These are phyloP conservation scores for Dufourea novaeangliae DNA, from an alignment of 1,140 invertebrate genomes.

Conservation along the genomic window DNA sequence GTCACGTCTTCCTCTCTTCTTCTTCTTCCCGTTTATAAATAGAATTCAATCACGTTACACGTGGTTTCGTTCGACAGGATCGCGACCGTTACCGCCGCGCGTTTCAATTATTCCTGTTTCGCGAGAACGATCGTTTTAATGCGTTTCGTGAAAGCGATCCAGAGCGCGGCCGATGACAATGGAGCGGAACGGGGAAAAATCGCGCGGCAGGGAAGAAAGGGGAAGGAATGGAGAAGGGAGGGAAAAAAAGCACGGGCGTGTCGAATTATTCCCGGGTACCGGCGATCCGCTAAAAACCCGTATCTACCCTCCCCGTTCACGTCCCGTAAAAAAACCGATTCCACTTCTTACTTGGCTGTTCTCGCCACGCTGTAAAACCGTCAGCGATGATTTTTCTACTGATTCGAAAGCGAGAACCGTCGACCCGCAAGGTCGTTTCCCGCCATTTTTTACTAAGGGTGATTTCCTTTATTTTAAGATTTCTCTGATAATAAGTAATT, in stretches of 20 bases:
- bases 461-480: constrained; percentile 7
- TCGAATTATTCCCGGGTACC: constrained; percentile 37
- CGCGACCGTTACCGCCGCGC: neutral
- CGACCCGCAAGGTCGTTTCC: constrained; percentile 20
- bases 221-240: too few relatives aligned
- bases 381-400: neutral
- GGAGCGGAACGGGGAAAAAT: constrained; percentile 61
- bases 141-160: constrained; percentile 44
- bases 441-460: neutral
- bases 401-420: constrained; percentile 45
- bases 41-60: neutral
- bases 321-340: constrained; percentile 32
- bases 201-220: too few relatives aligned
- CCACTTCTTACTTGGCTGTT: constrained; percentile 25
- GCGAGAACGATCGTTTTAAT: constrained; percentile 28
- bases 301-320: neutral
- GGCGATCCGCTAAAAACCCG: constrained; percentile 25
- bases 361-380: constrained; percentile 6
- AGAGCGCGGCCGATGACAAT: constrained; percentile 20
- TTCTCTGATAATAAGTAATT: constrained; percentile 7
- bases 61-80: neutral
- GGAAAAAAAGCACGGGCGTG: constrained; percentile 29
- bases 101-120: constrained; percentile 14
- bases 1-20: neutral
- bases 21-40: constrained; percentile 22